Percentiles rank a stretch among this genome's conserved stretches.
phyloP scores from a whole-genome alignment of 2,888 invertebrate genomes.

The Muschampia plurimacula region DNA sequence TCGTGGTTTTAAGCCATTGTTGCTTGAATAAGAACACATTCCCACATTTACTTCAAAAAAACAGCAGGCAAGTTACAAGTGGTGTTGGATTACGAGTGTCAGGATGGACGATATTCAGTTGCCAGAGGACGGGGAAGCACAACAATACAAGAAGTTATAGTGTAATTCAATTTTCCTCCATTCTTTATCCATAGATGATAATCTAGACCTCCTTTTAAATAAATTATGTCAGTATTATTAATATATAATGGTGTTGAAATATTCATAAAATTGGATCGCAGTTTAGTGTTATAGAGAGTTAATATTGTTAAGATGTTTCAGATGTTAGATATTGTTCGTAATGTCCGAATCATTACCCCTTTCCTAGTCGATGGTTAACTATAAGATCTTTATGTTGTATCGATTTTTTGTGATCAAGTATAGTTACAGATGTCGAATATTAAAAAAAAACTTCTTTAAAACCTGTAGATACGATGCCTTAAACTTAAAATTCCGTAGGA shows the following conservation, averaged over 20 bases:
- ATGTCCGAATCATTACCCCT: constrained; percentile 61
- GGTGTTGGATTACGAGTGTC: constrained; percentile 75
- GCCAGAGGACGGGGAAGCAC: constrained; percentile 79
- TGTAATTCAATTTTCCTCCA: constrained; percentile 68
- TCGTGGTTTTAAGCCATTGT: not conserved
- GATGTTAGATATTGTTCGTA: constrained; percentile 64
- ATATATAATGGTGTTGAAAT: constrained; percentile 60
- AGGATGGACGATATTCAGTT: constrained; percentile 67
- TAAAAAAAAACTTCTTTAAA: not conserved
- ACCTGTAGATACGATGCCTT: not conserved
- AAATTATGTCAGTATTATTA: constrained; percentile 70
- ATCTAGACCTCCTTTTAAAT: constrained; percentile 43
- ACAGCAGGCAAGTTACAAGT: constrained; percentile 56
- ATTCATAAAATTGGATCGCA: constrained; percentile 47
- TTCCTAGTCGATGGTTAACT: constrained; percentile 68
- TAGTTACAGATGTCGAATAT: not conserved
- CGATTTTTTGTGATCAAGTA: constrained; percentile 51
- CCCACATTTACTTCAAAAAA: constrained; percentile 72
- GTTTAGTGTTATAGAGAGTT: constrained; percentile 59
- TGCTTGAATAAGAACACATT: constrained; percentile 15
- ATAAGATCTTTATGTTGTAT: constrained; percentile 55
- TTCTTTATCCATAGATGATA: constrained; percentile 51
- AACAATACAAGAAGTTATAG: constrained; percentile 54
- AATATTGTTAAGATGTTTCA: constrained; percentile 60
- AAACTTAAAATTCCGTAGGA: too few species aligned